Evolutionary conservation across 2,888 invertebrate species (phyloP).

Genomic region (Biston stratarius): DNA sequence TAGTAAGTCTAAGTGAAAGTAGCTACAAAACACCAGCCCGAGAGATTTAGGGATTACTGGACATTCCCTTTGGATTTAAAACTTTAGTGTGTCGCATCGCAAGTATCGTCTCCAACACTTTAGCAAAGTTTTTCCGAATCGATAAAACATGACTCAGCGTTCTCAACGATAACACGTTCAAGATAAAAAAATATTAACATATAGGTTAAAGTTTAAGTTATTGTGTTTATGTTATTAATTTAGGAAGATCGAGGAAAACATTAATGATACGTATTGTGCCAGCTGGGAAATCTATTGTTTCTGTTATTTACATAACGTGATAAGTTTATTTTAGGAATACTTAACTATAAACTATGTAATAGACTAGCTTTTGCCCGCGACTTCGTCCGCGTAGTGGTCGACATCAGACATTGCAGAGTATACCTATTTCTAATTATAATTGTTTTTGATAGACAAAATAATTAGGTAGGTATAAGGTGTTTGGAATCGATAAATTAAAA

Average conservation of each 20-base stretch:
- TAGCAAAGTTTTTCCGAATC: conserved; percentile 58
- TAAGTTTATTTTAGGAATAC: not conserved
- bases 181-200: not conserved
- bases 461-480: no score
- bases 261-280: not conserved
- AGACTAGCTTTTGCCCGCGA: no score
- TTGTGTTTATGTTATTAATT: not conserved
- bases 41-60: conserved; percentile 75
- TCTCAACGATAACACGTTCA: not conserved
- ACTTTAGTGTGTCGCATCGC: conserved; percentile 56
- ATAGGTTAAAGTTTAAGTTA: not conserved
- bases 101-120: conserved; percentile 67
- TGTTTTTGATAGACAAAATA: no score
- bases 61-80: conserved; percentile 69
- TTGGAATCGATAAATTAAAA: no score
- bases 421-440: no score
- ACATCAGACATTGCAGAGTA: no score
- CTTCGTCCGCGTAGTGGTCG: no score
- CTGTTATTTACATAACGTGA: not conserved
- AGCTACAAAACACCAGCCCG: conserved; percentile 53
- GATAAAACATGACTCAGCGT: conserved; percentile 30
- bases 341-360: no score
- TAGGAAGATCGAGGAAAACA: not conserved
- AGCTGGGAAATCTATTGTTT: not conserved
- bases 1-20: conserved; percentile 48